These are phyloP conservation scores for Homarus americanus DNA, from an alignment of 1,140 invertebrate species.

Conservation along the genomic window DNA sequence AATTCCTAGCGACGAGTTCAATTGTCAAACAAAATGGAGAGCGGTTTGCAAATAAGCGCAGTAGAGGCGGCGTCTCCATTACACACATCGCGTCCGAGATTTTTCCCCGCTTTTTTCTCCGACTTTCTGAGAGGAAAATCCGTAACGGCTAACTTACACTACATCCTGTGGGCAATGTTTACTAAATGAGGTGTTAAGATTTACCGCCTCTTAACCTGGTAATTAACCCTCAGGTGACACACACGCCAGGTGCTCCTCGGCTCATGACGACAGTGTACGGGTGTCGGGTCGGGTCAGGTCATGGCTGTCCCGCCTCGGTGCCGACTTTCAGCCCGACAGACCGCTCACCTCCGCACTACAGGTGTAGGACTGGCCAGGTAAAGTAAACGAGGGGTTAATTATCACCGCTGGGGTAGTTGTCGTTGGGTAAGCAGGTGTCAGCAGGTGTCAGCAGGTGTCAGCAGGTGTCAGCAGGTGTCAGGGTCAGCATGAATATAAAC, in stretches of 20 bases:
- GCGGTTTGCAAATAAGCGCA: not conserved
- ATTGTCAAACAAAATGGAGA: slow-evolving; percentile 60
- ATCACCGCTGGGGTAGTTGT: not conserved
- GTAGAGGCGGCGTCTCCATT: not conserved
- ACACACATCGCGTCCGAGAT: too few relatives aligned
- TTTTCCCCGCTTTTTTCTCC: not conserved
- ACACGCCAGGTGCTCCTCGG: too few relatives aligned
- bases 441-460: too few relatives aligned
- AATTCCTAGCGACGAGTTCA: slow-evolving; percentile 45
- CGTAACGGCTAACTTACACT: not conserved
- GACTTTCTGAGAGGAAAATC: not conserved
- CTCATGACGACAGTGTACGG: not conserved
- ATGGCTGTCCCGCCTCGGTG: not conserved
- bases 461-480: too few relatives aligned
- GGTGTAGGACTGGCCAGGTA: not conserved
- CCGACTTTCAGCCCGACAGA: not conserved
- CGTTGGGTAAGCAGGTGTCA: too few relatives aligned
- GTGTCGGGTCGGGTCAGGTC: not conserved
- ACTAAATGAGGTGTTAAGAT: slow-evolving; percentile 16
- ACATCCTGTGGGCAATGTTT: slow-evolving; percentile 13
- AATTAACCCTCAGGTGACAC: slow-evolving; percentile 15
- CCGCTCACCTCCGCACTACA: not conserved
- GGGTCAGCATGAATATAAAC: too few relatives aligned
- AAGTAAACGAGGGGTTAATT: not conserved
- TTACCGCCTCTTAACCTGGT: not conserved